These are phyloP conservation scores for Ladona fulva DNA, from an alignment of 1,140 invertebrate species.

Conservation along the genomic window DNA sequence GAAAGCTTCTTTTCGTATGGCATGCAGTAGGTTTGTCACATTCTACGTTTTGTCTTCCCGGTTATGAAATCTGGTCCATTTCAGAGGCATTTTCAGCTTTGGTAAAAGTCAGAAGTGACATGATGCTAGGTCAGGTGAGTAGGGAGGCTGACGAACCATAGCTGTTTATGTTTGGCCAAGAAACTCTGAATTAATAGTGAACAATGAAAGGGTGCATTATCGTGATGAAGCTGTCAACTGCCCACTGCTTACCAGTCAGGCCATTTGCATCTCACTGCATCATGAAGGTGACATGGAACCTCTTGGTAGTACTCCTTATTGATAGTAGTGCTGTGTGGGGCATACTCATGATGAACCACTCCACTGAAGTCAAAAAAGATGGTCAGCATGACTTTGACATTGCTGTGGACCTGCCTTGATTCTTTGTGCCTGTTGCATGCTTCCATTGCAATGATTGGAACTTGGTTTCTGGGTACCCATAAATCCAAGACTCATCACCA, in stretches of 20 bases:
- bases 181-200: neutral
- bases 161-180: neutral
- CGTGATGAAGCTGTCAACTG: neutral
- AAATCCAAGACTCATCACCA: neutral
- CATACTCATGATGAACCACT: neutral
- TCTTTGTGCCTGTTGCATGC: neutral
- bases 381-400: neutral
- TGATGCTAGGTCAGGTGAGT: neutral
- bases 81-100: neutral
- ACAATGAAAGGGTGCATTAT: neutral
- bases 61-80: too few species aligned
- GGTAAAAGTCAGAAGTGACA: neutral
- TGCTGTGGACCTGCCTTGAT: neutral
- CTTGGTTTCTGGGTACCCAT: neutral
- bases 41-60: too few species aligned
- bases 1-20: too few species aligned
- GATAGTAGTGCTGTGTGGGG: neutral
- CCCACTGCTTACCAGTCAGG: neutral
- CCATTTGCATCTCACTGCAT: neutral
- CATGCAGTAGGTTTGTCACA: too few species aligned
- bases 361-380: neutral
- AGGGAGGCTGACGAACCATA: neutral
- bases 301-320: neutral
- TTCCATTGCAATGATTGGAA: neutral
- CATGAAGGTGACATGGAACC: neutral